Evolutionary conservation across 2,113 vertebrate species (phyloP).

Genomic region (Nycticorax nycticorax): DNA sequence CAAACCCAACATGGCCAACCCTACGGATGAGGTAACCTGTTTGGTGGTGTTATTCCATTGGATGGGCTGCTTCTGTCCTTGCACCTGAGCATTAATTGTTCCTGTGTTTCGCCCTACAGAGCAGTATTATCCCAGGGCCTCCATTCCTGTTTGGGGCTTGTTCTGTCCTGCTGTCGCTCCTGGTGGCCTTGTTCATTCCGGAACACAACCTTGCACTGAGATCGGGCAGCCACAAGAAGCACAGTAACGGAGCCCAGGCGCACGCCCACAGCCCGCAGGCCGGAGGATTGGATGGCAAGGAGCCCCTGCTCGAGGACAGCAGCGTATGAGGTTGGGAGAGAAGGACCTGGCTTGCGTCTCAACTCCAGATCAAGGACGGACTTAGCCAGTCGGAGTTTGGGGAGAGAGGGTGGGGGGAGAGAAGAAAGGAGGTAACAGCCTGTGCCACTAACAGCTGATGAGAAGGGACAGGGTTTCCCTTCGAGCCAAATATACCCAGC

Average conservation of each 20-base stretch:
- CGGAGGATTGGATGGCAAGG: constrained; percentile 83
- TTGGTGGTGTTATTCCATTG: fast-evolving
- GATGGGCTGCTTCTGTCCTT: not conserved
- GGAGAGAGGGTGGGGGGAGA: not conserved
- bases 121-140: constrained; percentile 92
- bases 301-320: constrained; percentile 91
- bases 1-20: constrained; percentile 89
- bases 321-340: constrained; percentile 79
- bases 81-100: fast-evolving
- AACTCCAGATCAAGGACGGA: not conserved
- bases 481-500: constrained; percentile 27
- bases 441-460: not conserved
- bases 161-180: constrained; percentile 88
- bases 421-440: not conserved
- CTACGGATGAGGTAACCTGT: constrained; percentile 84
- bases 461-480: not conserved
- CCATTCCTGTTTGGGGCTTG: constrained; percentile 92
- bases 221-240: constrained; percentile 87
- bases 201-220: constrained; percentile 84
- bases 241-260: constrained; percentile 83
- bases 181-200: constrained; percentile 91
- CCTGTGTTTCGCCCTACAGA: constrained; percentile 61
- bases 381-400: not conserved
- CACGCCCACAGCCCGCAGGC: constrained; percentile 86
- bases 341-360: not conserved